Evolutionary conservation across 2,113 vertebrate genomes (phyloP), one percentile per base, ranked within the genome.

Genomic region (Osmerus eperlanus): DNA sequence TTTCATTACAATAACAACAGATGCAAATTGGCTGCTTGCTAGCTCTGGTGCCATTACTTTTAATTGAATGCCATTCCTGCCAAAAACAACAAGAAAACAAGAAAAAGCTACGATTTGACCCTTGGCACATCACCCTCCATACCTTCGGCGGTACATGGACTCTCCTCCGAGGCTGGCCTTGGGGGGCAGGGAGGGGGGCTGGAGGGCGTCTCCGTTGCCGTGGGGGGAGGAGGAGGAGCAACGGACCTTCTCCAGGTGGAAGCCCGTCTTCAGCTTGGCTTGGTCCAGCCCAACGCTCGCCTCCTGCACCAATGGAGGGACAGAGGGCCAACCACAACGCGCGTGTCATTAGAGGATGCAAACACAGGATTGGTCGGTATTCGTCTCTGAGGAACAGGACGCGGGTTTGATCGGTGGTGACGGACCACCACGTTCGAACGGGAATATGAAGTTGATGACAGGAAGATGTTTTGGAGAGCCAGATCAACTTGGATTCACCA

Each of bases 281-380:
- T 99, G 41, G 41, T 47, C 41, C 41, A 11, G 94, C 6, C 93
- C 65, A 75, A 53, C 85, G 78, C 93, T 91, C 61, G 92, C 79
- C 73, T 99, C 96, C 97, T 93, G 75, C 21, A 62, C 74, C 58
- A 75, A 75, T 67, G 56, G 84, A 60, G 82, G 4, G 19, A 36
- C 23, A 15, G 7, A 23, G 2, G 53, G 5, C 23, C 0, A 71
- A 59, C 0, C 54, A 73, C 36, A 19, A 25, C 58, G 8, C 2
- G 19, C 0, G 41, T 25, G 21, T 65, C 29, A 29, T 23, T 53
- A 4, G 25, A 13, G 4, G 14, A 55, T 32, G n/a, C 19, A 12
- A 19, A 29, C 23, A 15, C 4, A 12, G 29, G 28, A n/a, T 23
- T 18, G 47, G 59, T 14, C 13, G 23, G 68, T 36, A 36, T 36